Evolutionary conservation across 1,140 invertebrate genomes (phyloP).

Genomic region (Brachystomella parvula): DNA sequence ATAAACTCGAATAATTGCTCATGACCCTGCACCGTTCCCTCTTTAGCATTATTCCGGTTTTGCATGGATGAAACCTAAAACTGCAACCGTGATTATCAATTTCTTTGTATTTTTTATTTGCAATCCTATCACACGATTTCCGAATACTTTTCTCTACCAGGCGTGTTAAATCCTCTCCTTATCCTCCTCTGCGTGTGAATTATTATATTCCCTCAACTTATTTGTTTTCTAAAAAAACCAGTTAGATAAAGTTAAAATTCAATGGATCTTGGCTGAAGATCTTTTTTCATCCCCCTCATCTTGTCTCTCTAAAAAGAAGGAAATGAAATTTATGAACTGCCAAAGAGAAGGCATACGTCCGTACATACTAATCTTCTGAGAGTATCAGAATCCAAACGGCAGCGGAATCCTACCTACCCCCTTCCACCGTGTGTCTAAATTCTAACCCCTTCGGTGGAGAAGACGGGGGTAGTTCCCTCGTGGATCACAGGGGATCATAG

Average conservation of each 20-base stretch:
- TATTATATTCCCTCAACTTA: background rate
- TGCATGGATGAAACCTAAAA: too few relatives aligned
- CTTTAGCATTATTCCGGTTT: too few relatives aligned
- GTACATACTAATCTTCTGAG: background rate
- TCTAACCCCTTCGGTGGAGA: background rate
- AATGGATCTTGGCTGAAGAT: background rate
- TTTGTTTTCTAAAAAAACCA: background rate
- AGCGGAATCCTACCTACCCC: too few relatives aligned
- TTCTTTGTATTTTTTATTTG: too few relatives aligned
- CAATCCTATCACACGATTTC: too few relatives aligned
- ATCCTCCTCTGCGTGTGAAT: background rate
- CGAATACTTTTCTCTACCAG: too few relatives aligned
- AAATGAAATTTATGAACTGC: slow-evolving; percentile 13
- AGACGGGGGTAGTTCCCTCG: background rate
- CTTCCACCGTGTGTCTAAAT: background rate
- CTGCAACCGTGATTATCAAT: too few relatives aligned
- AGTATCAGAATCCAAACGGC: too few relatives aligned
- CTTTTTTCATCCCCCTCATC: background rate
- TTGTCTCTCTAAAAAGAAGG: too few relatives aligned
- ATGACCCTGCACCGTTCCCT: too few relatives aligned
- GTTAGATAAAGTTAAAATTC: background rate
- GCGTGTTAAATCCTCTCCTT: too few relatives aligned
- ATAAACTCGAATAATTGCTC: too few relatives aligned
- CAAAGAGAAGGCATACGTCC: background rate
- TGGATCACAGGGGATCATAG: background rate